A percentile compares a stretch with the other conserved stretches of the same genome.
phyloP scores from a whole-genome alignment of 2,113 vertebrate genomes.

The Oryzias woworae region DNA sequence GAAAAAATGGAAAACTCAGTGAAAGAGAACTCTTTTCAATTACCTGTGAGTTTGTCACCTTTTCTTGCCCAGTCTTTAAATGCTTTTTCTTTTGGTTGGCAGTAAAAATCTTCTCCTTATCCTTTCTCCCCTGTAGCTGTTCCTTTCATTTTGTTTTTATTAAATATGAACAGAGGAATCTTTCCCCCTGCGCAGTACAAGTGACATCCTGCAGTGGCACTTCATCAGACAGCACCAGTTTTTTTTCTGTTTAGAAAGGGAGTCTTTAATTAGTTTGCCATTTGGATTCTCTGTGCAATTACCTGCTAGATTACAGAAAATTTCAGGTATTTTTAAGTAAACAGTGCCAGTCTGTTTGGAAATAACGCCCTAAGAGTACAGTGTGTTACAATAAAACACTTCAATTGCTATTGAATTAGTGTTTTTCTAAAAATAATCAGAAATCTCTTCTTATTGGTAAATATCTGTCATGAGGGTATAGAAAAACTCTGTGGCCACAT shows the following conservation, averaged over 20 bases:
- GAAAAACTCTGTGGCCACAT: neutral
- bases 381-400: slow-evolving; percentile 25
- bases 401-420: slow-evolving; percentile 9
- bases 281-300: slow-evolving; percentile 67
- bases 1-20: slow-evolving; percentile 36
- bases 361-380: slow-evolving; percentile 13
- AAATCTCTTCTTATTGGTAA: slow-evolving; percentile 4
- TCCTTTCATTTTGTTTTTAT: slow-evolving; percentile 55
- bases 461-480: slow-evolving; percentile 5
- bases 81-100: slow-evolving; percentile 60
- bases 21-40: slow-evolving; percentile 47
- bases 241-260: slow-evolving; percentile 25
- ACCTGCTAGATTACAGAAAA: slow-evolving; percentile 50
- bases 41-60: slow-evolving; percentile 20
- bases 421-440: slow-evolving; percentile 19
- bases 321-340: slow-evolving; percentile 56
- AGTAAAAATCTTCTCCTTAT: slow-evolving; percentile 52
- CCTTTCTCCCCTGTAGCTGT: slow-evolving; percentile 38
- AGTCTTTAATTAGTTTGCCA: slow-evolving; percentile 67
- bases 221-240: slow-evolving; percentile 34
- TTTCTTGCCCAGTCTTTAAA: slow-evolving; percentile 44
- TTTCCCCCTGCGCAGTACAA: slow-evolving; percentile 39
- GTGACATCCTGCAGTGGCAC: slow-evolving; percentile 47
- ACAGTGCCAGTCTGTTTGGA: slow-evolving; percentile 31
- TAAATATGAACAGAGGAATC: slow-evolving; percentile 45